Evolutionary conservation across 30 jellyfish, hydroid and myxozoan genomes (phyloP).

Genomic region (Aurelia aurita): DNA sequence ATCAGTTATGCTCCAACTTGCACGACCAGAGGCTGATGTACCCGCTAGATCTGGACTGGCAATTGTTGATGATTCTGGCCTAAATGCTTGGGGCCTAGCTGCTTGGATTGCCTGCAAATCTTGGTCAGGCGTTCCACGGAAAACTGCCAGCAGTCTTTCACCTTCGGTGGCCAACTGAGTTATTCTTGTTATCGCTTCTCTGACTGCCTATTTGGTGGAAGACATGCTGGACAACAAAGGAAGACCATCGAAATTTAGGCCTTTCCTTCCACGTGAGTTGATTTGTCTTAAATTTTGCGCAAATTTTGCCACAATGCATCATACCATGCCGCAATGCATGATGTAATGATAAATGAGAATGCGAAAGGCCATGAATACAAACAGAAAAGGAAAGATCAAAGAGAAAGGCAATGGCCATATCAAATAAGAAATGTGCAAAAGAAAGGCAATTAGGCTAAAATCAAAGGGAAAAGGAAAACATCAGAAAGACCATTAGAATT

Average conservation of each 20-base stretch:
- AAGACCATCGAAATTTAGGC: not conserved
- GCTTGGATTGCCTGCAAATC: not conserved
- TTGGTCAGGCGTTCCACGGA: conserved; percentile 13
- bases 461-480: not conserved
- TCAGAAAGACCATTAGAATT: too few species aligned
- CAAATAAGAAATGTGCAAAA: too few species aligned
- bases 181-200: conserved; percentile 4
- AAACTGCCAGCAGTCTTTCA: conserved; percentile 18
- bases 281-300: conserved; percentile 4
- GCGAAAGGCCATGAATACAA: not conserved
- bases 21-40: not conserved
- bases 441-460: not conserved
- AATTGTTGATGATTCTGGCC: not conserved
- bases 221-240: not conserved
- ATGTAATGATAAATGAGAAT: not conserved
- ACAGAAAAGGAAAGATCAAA: too few species aligned
- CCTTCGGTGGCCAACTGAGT: conserved; percentile 11
- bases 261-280: not conserved
- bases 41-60: not conserved
- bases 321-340: too few species aligned
- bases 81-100: not conserved
- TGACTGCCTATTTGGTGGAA: not conserved
- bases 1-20: not conserved
- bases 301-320: too few species aligned
- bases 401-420: too few species aligned